Evolutionary conservation across 2,888 invertebrate genomes (phyloP), one percentile per base, ranked within the genome.

Genomic region (Meiosimyza decipiens): DNA sequence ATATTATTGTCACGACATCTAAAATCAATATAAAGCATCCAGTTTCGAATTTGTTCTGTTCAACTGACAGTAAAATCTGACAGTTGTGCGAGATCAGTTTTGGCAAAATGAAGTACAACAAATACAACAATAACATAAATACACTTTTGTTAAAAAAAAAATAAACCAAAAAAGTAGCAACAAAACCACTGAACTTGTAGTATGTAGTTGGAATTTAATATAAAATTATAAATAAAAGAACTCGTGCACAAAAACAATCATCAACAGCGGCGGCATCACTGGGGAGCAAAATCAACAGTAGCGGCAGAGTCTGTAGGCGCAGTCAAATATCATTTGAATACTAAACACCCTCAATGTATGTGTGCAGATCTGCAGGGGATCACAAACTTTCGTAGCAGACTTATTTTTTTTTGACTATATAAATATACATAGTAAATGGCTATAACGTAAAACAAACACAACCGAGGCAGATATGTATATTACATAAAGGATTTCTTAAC

Each of bases 1-100:
- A 62, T 67, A 57, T 68, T 63, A 52, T 62, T 59, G 64, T 65
- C 65, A 73, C 73, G 71, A 67, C 73, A 70, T 55, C 74, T 67
- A 65, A 74, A 74, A 73, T 73, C 73, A 71, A 76, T 72, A 72
- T 70, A 60, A 66, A 28, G 49, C 33, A 11, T 62, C 55, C 18
- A 67, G 15, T 40, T 18, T 33, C 15, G 52, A 71, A 40, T 50
- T 33, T 65, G 55, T 66, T 65, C 22, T 64, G 63, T 67, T 64
- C 72, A 71, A 75, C 73, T 73, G 75, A 71, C 71, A 72, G 55
- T 70, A 50, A 60, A 55, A 70, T 63, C 83, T 82, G 83, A 82
- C 83, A 83, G 79, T 83, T 83, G 79, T 79, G 81, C 80, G 82
- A 83, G 81, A 82, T 83, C 83, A 83, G 83, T 82, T 82, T 82